Percentiles rank a stretch among this genome's conserved stretches.
phyloP scores from a whole-genome alignment of 2,888 invertebrate species.

The Sesamia inferens region DNA sequence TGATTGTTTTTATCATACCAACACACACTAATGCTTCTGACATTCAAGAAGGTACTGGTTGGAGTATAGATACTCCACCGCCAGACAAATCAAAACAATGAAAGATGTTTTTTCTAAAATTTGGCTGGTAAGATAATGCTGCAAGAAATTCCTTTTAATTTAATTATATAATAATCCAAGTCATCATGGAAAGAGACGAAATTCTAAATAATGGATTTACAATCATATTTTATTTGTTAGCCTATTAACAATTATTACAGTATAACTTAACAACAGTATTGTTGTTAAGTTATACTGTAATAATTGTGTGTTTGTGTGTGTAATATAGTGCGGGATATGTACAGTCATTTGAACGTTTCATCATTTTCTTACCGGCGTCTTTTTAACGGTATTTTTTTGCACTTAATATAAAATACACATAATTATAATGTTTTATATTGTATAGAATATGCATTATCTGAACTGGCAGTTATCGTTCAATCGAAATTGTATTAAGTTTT shows the following conservation, averaged over 20 bases:
- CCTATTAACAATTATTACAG: too few species aligned
- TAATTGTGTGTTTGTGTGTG: too few species aligned
- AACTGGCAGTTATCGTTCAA: slow-evolving; percentile 43
- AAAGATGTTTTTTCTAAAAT: slow-evolving; percentile 17
- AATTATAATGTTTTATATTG: slow-evolving; percentile 59
- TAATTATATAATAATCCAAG: neutral
- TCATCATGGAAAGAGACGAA: neutral
- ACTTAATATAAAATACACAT: slow-evolving; percentile 63
- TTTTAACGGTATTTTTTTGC: slow-evolving; percentile 43
- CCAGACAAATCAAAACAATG: slow-evolving; percentile 21
- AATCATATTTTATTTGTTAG: too few species aligned
- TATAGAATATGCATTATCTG: slow-evolving; percentile 57
- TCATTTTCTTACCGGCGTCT: slow-evolving; percentile 40
- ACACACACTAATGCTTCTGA: neutral
- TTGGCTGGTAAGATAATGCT: slow-evolving; percentile 30
- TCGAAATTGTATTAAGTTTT: slow-evolving; percentile 59
- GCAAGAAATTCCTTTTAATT: slow-evolving; percentile 5
- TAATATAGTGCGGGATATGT: too few species aligned
- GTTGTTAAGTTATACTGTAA: too few species aligned
- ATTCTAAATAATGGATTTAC: slow-evolving; percentile 14
- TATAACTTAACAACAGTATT: too few species aligned
- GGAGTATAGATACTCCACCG: slow-evolving; percentile 2
- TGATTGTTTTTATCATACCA: slow-evolving; percentile 8
- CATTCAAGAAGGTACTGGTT: slow-evolving; percentile 26
- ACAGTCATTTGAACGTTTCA: slow-evolving; percentile 29